Evolutionary conservation across 1,140 invertebrate genomes (phyloP).

Genomic region (Leguminivora glycinivorella): DNA sequence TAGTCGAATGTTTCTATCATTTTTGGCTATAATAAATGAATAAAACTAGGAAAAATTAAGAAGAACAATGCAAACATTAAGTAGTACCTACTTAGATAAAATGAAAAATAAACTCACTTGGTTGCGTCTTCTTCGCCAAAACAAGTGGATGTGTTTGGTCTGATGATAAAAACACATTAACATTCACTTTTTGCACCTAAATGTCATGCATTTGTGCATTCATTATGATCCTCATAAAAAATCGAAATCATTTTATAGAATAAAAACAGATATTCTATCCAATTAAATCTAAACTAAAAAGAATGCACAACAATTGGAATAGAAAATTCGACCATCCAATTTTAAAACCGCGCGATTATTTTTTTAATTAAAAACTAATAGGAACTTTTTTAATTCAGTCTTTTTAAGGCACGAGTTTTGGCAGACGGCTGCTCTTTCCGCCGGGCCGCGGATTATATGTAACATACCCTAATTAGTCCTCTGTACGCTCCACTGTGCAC

Average conservation of each 20-base stretch:
- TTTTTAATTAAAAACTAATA: not conserved
- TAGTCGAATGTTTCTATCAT: too few species aligned
- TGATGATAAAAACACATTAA: too few species aligned
- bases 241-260: too few species aligned
- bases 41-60: too few species aligned
- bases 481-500: not conserved
- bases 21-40: too few species aligned
- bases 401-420: not conserved
- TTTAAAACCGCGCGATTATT: not conserved
- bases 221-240: too few species aligned
- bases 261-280: too few species aligned
- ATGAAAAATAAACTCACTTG: too few species aligned
- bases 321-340: not conserved
- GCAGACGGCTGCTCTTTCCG: not conserved
- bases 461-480: constrained; percentile 15
- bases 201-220: not conserved
- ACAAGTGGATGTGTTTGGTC: too few species aligned
- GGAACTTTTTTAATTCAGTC: not conserved
- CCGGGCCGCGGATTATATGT: constrained; percentile 11
- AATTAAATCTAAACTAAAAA: too few species aligned
- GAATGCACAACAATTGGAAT: not conserved
- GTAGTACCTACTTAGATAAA: too few species aligned
- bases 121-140: not conserved
- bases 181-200: not conserved
- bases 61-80: too few species aligned